Evolutionary conservation across 2,797 vertebrate genomes (phyloP).

Genomic region (Tauraco hartlaubi): DNA sequence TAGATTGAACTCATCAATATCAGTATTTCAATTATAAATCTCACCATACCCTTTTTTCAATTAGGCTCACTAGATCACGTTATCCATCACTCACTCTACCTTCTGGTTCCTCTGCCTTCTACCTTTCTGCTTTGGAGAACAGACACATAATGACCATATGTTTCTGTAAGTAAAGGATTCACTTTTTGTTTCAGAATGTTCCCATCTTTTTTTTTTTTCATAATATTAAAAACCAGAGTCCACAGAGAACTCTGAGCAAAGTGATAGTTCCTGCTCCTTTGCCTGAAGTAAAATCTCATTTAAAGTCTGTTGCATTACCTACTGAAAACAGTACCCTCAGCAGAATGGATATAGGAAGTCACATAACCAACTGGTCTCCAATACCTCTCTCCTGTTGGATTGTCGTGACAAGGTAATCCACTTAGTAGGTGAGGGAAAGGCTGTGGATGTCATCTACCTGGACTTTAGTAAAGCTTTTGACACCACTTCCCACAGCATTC

Average conservation of each 20-base stretch:
- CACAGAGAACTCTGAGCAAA: background rate
- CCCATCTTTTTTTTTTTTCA: background rate
- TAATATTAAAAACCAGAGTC: background rate
- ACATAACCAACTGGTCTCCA: background rate
- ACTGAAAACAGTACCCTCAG: background rate
- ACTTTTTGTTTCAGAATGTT: background rate
- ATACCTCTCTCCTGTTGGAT: background rate
- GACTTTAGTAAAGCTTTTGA: too few relatives aligned
- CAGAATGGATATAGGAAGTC: background rate
- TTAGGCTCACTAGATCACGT: constrained; percentile 74
- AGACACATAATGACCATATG: background rate
- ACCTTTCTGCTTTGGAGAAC: constrained; percentile 7
- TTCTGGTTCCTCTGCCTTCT: background rate
- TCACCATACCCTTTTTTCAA: constrained; percentile 76
- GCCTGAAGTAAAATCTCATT: background rate
- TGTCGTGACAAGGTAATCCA: too few relatives aligned
- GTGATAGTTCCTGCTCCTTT: background rate
- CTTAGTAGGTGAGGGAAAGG: too few relatives aligned
- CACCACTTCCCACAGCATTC: too few relatives aligned
- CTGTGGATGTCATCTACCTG: too few relatives aligned
- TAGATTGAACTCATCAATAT: constrained; percentile 83
- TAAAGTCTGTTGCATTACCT: background rate
- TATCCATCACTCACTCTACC: constrained; percentile 66
- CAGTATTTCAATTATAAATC: constrained; percentile 81
- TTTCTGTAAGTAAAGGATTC: background rate